Evolutionary conservation across 2,888 invertebrate genomes (phyloP).

Genomic region (Autographa pulchrina): DNA sequence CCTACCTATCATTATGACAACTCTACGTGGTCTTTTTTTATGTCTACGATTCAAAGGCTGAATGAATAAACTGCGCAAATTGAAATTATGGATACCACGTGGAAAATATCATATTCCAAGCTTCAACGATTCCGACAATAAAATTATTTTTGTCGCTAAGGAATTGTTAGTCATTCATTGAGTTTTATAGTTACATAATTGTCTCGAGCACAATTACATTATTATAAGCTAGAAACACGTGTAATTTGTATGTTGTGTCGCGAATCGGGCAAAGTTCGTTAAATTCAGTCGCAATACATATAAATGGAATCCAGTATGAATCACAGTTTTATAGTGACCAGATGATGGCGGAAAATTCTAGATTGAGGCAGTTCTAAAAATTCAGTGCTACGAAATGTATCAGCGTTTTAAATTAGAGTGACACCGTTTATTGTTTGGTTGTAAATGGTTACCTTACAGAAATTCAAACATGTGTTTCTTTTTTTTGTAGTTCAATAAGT

Average conservation of each 20-base stretch:
- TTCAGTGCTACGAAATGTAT: background rate
- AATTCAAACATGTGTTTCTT: background rate
- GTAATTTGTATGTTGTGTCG: constrained; percentile 46
- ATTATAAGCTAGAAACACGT: constrained; percentile 32
- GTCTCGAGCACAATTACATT: constrained; percentile 12
- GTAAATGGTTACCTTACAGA: background rate
- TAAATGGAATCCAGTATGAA: constrained; percentile 42
- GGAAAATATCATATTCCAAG: background rate
- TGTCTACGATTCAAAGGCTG: background rate
- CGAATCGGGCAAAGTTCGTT: constrained; percentile 42
- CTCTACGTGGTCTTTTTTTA: no score
- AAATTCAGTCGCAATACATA: constrained; percentile 39
- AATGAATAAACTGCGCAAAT: background rate
- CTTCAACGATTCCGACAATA: background rate
- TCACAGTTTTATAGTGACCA: constrained; percentile 40
- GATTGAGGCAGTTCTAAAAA: constrained; percentile 5
- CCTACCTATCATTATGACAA: no score
- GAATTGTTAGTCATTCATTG: constrained; percentile 22
- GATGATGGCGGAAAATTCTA: constrained; percentile 34
- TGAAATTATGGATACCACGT: background rate
- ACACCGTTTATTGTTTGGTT: background rate
- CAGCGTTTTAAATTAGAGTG: constrained; percentile 11
- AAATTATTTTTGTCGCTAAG: constrained; percentile 25
- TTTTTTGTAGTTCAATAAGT: background rate
- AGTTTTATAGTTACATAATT: constrained; percentile 1